These are phyloP conservation scores for Aromia moschata DNA, from an alignment of 2,888 invertebrate genomes.

Conservation along the genomic window DNA sequence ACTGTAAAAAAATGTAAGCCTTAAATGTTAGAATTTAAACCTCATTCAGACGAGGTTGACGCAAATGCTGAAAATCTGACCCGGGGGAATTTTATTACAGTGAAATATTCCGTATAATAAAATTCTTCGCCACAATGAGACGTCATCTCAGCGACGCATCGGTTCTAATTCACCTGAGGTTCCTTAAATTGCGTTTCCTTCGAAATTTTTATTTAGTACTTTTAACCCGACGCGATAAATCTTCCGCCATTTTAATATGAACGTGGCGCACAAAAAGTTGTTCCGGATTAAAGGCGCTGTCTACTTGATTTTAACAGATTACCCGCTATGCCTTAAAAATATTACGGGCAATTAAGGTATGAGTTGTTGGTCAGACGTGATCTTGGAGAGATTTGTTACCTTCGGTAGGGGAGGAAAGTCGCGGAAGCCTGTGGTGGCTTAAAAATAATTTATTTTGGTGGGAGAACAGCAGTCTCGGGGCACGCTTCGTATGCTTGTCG, in stretches of 20 bases:
- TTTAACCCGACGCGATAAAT: slow-evolving; percentile 33
- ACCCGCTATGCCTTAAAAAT: slow-evolving; percentile 40
- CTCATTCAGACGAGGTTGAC: no score
- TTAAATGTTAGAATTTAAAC: no score
- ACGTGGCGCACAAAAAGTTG: slow-evolving; percentile 29
- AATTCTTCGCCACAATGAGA: no score
- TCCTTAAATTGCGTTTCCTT: background rate
- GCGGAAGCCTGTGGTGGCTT: background rate
- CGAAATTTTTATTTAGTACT: slow-evolving; percentile 11
- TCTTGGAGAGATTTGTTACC: slow-evolving; percentile 42
- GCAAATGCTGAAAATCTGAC: no score
- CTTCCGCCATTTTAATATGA: slow-evolving; percentile 38
- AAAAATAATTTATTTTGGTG: no score
- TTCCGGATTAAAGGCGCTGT: slow-evolving; percentile 35
- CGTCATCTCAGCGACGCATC: no score
- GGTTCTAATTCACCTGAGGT: no score
- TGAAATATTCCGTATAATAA: no score
- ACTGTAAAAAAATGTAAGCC: no score
- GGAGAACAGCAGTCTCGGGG: no score
- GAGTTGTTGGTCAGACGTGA: slow-evolving; percentile 43
- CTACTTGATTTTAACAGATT: slow-evolving; percentile 45
- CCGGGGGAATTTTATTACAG: no score
- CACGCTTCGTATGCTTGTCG: no score
- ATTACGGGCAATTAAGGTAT: slow-evolving; percentile 46
- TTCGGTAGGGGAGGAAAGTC: slow-evolving; percentile 11